phyloP scores from a whole-genome alignment of 1,140 invertebrate genomes.

The Parapsyche elsis region DNA sequence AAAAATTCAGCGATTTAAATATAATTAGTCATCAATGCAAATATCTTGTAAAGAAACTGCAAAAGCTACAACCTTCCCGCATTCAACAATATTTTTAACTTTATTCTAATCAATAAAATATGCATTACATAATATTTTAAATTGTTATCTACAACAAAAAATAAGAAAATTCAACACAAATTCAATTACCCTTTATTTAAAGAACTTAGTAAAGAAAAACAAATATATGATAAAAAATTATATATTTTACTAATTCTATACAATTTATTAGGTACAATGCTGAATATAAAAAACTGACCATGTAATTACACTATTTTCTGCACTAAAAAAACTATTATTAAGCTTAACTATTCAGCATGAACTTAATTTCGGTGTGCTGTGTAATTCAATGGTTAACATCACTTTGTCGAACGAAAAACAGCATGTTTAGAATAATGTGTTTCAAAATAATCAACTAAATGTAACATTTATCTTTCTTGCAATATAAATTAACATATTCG shows the following conservation, averaged over 20 bases:
- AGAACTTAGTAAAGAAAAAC: not conserved
- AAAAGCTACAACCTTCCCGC: too few species aligned
- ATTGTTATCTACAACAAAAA: too few species aligned
- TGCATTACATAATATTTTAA: too few species aligned
- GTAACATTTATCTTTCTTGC: not conserved
- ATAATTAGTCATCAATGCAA: too few species aligned
- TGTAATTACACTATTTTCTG: conserved; percentile 52
- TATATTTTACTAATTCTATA: conserved; percentile 57
- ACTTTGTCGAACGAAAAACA: not conserved
- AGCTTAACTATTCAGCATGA: conserved; percentile 42
- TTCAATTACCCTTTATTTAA: too few species aligned
- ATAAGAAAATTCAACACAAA: too few species aligned
- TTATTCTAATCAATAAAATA: too few species aligned
- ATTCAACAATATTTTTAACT: too few species aligned
- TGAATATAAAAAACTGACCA: conserved; percentile 56
- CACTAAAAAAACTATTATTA: conserved; percentile 45
- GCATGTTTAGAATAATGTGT: too few species aligned
- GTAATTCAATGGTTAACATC: conserved; percentile 8
- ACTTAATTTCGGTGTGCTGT: conserved; percentile 4
- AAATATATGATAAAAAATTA: conserved; percentile 55
- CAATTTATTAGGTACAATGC: conserved; percentile 56
- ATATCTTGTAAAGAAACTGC: too few species aligned
- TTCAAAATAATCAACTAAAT: not conserved
- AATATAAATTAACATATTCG: conserved; percentile 19
- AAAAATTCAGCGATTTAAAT: too few species aligned